These are phyloP conservation scores for Elegia similella DNA, from an alignment of 2,888 invertebrate species.

Conservation along the genomic window DNA sequence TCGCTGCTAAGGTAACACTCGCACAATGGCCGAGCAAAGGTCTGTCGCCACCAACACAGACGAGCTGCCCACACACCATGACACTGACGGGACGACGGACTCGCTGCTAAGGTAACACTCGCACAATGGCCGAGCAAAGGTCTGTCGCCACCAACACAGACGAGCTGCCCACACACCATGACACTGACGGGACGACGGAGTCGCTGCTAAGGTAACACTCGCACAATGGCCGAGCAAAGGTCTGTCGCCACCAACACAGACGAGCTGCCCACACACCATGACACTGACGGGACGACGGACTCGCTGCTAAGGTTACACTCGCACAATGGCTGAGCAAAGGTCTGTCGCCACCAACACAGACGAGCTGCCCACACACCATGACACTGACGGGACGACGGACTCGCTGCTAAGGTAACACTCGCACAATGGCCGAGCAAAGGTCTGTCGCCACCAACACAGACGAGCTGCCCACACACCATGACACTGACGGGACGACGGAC, in stretches of 20 bases:
- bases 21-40: conserved; percentile 54
- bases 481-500: conserved; percentile 56
- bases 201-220: too few species aligned
- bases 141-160: conserved; percentile 61
- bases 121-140: conserved; percentile 54
- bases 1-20: too few species aligned
- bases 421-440: conserved; percentile 54
- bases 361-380: conserved; percentile 23
- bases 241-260: conserved; percentile 61
- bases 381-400: conserved; percentile 56
- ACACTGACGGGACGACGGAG: conserved; percentile 56
- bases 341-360: conserved; percentile 61
- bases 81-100: conserved; percentile 56
- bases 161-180: conserved; percentile 23
- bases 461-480: conserved; percentile 23
- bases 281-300: conserved; percentile 56
- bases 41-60: conserved; percentile 61
- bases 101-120: too few species aligned
- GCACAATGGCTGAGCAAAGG: conserved; percentile 54
- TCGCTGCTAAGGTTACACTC: too few species aligned
- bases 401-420: too few species aligned
- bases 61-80: conserved; percentile 23
- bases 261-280: conserved; percentile 23
- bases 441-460: conserved; percentile 61
- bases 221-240: conserved; percentile 54